phyloP scores from a whole-genome alignment of 2,888 invertebrate species.

The Chironomus riparius region DNA sequence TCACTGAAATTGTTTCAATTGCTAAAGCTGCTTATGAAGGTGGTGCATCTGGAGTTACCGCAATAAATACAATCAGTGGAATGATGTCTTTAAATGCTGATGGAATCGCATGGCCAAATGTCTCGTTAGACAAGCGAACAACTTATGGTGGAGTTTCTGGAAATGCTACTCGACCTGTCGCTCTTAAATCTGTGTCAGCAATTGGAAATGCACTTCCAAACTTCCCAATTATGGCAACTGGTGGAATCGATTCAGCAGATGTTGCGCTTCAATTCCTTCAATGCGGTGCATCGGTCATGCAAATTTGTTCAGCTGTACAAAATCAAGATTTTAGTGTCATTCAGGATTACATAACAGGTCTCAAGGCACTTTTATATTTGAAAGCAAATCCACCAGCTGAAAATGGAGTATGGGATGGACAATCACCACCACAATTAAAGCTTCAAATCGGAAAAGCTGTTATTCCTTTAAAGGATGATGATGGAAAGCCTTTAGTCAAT shows the following conservation, averaged over 20 bases:
- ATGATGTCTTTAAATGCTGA: slow-evolving; percentile 79
- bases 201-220: slow-evolving; percentile 76
- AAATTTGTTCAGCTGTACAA: slow-evolving; percentile 94
- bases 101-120: slow-evolving; percentile 84
- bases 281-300: slow-evolving; percentile 85
- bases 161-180: slow-evolving; percentile 92
- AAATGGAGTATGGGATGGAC: slow-evolving; percentile 75
- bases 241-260: slow-evolving; percentile 95
- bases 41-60: slow-evolving; percentile 89
- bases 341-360: slow-evolving; percentile 85
- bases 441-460: slow-evolving; percentile 93
- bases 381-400: slow-evolving; percentile 53
- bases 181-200: slow-evolving; percentile 80
- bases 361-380: slow-evolving; percentile 79
- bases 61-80: slow-evolving; percentile 95
- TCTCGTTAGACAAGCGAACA: slow-evolving; percentile 68
- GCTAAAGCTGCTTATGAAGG: slow-evolving; percentile 85
- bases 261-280: slow-evolving; percentile 89
- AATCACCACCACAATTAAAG: slow-evolving; percentile 80
- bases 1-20: slow-evolving; percentile 84
- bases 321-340: slow-evolving; percentile 98
- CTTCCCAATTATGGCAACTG: slow-evolving; percentile 90
- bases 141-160: slow-evolving; percentile 94
- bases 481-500: slow-evolving; percentile 72
- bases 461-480: slow-evolving; percentile 51